Conservation (phyloP, 2,888 invertebrate species). For the Melanotus villosus region DNA sequence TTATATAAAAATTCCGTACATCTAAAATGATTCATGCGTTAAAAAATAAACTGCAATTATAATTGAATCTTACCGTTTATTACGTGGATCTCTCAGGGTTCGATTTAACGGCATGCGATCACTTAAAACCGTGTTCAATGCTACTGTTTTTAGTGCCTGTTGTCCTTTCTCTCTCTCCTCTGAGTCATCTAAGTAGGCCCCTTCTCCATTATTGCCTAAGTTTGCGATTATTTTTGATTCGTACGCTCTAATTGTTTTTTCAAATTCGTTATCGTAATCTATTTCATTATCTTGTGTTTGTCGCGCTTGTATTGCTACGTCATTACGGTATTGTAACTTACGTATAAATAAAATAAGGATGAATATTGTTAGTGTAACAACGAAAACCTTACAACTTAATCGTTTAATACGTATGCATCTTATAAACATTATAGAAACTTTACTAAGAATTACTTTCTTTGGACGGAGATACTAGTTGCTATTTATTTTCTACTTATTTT, state of each 20-base stretch:
- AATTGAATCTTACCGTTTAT: conserved; percentile 63
- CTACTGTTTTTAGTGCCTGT: conserved; percentile 83
- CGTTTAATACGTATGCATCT: conserved; percentile 32
- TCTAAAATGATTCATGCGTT: conserved; percentile 63
- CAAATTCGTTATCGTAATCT: conserved; percentile 17
- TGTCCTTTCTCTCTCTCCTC: conserved; percentile 81
- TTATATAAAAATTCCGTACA: conserved; percentile 76
- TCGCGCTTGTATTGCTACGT: background rate
- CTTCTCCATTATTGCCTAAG: conserved; percentile 81
- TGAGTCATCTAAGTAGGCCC: conserved; percentile 76
- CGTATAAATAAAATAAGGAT: conserved; percentile 22
- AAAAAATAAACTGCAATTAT: background rate
- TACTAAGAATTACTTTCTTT: conserved; percentile 8
- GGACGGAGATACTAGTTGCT: conserved; percentile 28
- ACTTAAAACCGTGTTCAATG: conserved; percentile 90
- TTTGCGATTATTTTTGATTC: conserved; percentile 77
- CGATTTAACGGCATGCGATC: conserved; percentile 90
- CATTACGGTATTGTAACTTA: conserved; percentile 14
- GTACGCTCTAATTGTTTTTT: conserved; percentile 61
- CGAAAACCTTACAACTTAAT: conserved; percentile 4
- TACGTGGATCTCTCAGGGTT: conserved; percentile 77
- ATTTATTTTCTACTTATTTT: conserved; percentile 5
- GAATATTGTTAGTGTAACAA: conserved; percentile 1
- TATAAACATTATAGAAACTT: conserved; percentile 30
- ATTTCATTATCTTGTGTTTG: background rate